Base-by-base conservation (phyloP, 2,797 vertebrate species). In the Macroramphosus scolopax region DNA sequence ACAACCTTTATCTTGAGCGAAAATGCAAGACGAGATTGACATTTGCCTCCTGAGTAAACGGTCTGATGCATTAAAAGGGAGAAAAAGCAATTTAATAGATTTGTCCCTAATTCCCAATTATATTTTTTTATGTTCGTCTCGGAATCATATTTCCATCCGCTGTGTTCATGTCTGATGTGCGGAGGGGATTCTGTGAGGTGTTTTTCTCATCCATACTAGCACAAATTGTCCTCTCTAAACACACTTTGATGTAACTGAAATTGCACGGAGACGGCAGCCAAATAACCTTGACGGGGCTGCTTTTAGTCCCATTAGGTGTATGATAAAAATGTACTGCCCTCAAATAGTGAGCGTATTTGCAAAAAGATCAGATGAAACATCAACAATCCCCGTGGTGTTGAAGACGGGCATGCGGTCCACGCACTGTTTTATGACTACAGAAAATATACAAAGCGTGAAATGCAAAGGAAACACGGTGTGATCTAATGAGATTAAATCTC, bases 291-390 rank as follows among this genome's bases (percentile, higher is more conserved):
- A 63, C 3, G 5, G 37, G 42, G 35, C 36, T 60, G 73, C 75
- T 82, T 82, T 83, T 55, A 80, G 69, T 40, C 50, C 67, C 69
- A 82, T 83, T 79, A 72, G 55, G 35, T 43, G 51, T 58, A 50
- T 70, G 56, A 72, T 69, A 26, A 73, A n/a, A 67, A 75, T 55
- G 25, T 31, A 34, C 44, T 60, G 62, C 35, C 36, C 46, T 53
- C 41, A 41, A 63, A 74, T 34, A 40, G 38, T 17, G 32, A 24
- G 25, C 12, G 5, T 8, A 60, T 50, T 71, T 64, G 32, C 44
- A 68, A 48, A 64, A 22, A 22, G 20, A 22, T 22, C 20, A 39
- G 45, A 70, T 39, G 14, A 64, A 49, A 57, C 5, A 39, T 46
- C 7, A 45, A 34, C 35, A 56, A 40, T 45, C 30, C 31, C 34